Base-by-base conservation (phyloP, 1,140 invertebrate species). In the Dolichoris vasculosae region DNA sequence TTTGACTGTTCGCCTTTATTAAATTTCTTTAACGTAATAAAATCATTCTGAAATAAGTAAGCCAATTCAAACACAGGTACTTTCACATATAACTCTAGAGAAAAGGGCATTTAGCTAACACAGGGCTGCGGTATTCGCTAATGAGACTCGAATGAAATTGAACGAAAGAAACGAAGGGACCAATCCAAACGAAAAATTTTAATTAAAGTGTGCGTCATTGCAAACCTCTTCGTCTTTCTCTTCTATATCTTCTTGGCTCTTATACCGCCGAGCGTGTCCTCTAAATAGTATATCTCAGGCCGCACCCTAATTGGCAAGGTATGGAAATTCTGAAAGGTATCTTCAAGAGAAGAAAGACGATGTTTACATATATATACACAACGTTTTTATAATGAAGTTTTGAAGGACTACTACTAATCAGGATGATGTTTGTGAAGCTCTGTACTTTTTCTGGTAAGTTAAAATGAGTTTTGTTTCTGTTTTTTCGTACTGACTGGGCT, bases 111-210 rank as follows among this genome's bases (percentile, higher is more conserved):
- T 30, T 46, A 26, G 43, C 6, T 43, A 38, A 43, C 26, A 26
- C 23, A 43, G 38, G 43, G 77, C 86, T 89, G 88, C 90, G 92
- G 92, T 92, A 93, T 93, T 93, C 90, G 89, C 92, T 93, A 93
- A 93, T 93, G 92, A 93, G 92, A 91, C 84, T 82, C 89, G 88
- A 63, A 80, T 40, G 67, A 86, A 75, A 77, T 71, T 11, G 30
- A 35, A 67, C 64, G 75, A 87, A 88, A 88, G 84, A 20, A 46
- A 63, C 88, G 89, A 86, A 90, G 88, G 88, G 90, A 89, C 90
- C 88, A 90, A 90, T 90, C 89, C 89, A 89, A 90, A 90, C 88
- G 90, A 91, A 93, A 92, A 93, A 93, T 91, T 92, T 93, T 93
- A 93, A 93, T 93, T 93, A 93, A 92, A 91, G 63, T 89, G 87